Evolutionary conservation across 2,888 invertebrate genomes (phyloP), one percentile per base, ranked within the genome.

Genomic region (Drosophila neotestacea): DNA sequence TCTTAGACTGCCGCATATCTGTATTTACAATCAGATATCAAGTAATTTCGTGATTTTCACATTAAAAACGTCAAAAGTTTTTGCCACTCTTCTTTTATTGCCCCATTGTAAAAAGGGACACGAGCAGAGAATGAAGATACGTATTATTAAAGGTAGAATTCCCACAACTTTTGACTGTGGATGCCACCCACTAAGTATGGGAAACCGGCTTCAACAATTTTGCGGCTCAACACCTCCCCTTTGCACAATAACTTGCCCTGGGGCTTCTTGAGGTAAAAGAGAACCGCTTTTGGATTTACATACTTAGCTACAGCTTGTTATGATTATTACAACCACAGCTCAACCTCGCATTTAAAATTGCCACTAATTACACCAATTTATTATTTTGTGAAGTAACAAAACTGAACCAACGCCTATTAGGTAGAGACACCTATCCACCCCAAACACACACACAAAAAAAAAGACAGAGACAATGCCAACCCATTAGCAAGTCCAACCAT

Each of bases 151-250:
- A 50, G 39, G 42, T 36, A 67, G 60, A 65, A 72, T 88, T 85
- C 86, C 70, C 83, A 83, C 79, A 72, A 64, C 51, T 30, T 64
- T 71, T 58, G 39, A 62, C 56, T 70, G 36, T 41, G 58, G 50
- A 66, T 59, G 63, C 88, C 86, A 88, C 86, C 86, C 88, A 88
- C 88, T 51, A 70, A 74, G 83, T 70, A 70, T 84, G 88, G 71
- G 84, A 84, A 83, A 73, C 54, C 58, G 64, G 68, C 65, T 79
- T 34, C 52, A 63, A 63, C 62, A 66, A 82, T 84, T 86, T 77
- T 56, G 67, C 78, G 69, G 75, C 75, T 79, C 76, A 50, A 73
- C 85, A 87, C 86, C 67, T 73, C 54, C 32, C 65, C 36, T 36
- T 54, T 44, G 63, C 48, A 59, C 58, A 69, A 58, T 61, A 61